phyloP scores from a whole-genome alignment of 1,140 invertebrate genomes.

The Drosophila repletoides region DNA sequence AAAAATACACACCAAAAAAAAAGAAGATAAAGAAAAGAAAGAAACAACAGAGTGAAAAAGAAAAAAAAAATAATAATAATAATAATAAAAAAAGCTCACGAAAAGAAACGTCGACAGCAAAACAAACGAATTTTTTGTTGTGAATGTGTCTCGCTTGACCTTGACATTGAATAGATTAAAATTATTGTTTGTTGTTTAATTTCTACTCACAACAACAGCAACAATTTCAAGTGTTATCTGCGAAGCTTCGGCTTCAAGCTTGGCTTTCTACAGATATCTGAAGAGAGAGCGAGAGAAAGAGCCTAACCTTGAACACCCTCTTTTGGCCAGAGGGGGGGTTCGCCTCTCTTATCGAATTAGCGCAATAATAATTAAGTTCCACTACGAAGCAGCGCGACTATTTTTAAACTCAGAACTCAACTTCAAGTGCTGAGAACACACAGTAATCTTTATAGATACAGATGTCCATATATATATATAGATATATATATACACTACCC shows the following conservation, averaged over 20 bases:
- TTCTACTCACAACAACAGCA: constrained; percentile 35
- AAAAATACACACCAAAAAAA: constrained; percentile 5
- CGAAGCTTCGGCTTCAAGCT: not conserved
- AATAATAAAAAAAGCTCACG: constrained; percentile 26
- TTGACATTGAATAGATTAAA: constrained; percentile 77
- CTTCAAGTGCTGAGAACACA: constrained; percentile 11
- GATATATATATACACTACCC: not conserved
- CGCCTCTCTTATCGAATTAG: constrained; percentile 42
- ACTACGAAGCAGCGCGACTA: constrained; percentile 19
- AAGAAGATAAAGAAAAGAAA: constrained; percentile 26
- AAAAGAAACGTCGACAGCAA: constrained; percentile 32
- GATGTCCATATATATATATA: not conserved
- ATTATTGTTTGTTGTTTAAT: constrained; percentile 35
- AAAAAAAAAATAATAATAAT: constrained; percentile 27
- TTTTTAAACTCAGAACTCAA: constrained; percentile 32
- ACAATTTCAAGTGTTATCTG: constrained; percentile 23
- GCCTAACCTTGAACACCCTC: not conserved
- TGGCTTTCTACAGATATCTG: not conserved
- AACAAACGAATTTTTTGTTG: constrained; percentile 42
- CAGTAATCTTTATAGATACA: not conserved
- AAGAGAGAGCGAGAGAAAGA: not conserved
- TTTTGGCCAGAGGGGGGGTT: no score
- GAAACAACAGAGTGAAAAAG: constrained; percentile 28
- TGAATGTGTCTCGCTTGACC: constrained; percentile 48
- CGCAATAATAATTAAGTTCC: constrained; percentile 26